A percentile compares a stretch with the other conserved stretches of the same genome.
Conservation (phyloP, 2,888 invertebrate genomes). For the Agrotis clavis region DNA sequence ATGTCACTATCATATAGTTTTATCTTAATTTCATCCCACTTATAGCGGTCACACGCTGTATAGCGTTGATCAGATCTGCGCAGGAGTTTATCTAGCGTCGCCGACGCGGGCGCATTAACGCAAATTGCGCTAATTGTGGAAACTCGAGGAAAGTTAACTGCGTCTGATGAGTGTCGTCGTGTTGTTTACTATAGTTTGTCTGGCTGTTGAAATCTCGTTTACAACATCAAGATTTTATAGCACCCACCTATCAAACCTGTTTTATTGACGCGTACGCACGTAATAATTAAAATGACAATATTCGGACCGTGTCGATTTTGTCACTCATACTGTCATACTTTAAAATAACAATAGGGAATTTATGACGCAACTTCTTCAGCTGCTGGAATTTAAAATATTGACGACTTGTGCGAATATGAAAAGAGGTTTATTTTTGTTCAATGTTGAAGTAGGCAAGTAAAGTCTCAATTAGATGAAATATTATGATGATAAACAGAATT, state of each 20-base stretch:
- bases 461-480: slow-evolving; percentile 13
- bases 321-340: slow-evolving; percentile 51
- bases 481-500: slow-evolving; percentile 25
- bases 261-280: slow-evolving; percentile 54
- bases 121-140: slow-evolving; percentile 84
- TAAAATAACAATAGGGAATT: slow-evolving; percentile 46
- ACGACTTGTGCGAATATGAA: slow-evolving; percentile 9
- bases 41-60: slow-evolving; percentile 63
- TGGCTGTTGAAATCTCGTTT: slow-evolving; percentile 56
- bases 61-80: slow-evolving; percentile 72
- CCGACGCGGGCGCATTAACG: slow-evolving; percentile 70
- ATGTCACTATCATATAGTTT: slow-evolving; percentile 55
- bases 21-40: slow-evolving; percentile 58
- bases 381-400: slow-evolving; percentile 16
- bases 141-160: slow-evolving; percentile 76
- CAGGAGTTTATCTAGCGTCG: slow-evolving; percentile 74
- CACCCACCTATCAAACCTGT: slow-evolving; percentile 44
- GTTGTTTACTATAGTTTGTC: slow-evolving; percentile 60
- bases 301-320: slow-evolving; percentile 48
- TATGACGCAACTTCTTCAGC: slow-evolving; percentile 41
- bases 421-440: slow-evolving; percentile 1
- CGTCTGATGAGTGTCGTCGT: slow-evolving; percentile 60
- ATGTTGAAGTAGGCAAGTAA: background rate
- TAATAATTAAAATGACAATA: slow-evolving; percentile 68
- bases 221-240: slow-evolving; percentile 55